phyloP scores from a whole-genome alignment of 2,113 vertebrate genomes.

The Pomatorhinus ruficollis region DNA sequence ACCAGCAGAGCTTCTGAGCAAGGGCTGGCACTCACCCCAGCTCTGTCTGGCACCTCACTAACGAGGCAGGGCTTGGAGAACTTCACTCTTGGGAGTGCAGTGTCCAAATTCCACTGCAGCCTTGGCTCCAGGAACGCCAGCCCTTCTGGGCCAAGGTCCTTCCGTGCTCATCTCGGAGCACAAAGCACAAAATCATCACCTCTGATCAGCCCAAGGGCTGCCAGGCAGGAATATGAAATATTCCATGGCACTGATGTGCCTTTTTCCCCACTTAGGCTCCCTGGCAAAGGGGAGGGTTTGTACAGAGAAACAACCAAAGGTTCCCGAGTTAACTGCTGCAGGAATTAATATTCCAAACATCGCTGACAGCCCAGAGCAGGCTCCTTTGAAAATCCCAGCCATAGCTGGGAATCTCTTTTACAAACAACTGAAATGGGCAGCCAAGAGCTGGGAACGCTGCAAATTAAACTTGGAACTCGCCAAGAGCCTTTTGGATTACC shows the following conservation, averaged over 20 bases:
- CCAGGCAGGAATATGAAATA: neutral
- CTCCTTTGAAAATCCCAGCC: slow-evolving; percentile 2
- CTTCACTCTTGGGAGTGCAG: neutral
- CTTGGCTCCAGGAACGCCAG: neutral
- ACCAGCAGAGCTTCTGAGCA: neutral
- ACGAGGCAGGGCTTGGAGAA: neutral
- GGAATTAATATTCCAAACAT: slow-evolving; percentile 46
- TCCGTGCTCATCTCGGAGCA: neutral
- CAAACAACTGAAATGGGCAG: neutral
- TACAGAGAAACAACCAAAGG: neutral
- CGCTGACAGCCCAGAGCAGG: neutral
- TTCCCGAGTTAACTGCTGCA: neutral
- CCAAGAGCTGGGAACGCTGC: neutral
- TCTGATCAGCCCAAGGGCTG: neutral
- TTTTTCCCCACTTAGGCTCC: neutral
- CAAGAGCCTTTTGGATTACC: neutral
- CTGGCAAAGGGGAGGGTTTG: neutral
- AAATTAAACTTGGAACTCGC: neutral
- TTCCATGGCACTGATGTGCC: fast-evolving
- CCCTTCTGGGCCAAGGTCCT: slow-evolving; percentile 53
- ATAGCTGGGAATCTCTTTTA: neutral
- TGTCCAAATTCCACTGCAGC: slow-evolving; percentile 29
- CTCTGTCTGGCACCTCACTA: neutral
- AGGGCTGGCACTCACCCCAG: neutral
- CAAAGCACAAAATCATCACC: slow-evolving; percentile 2